These are phyloP conservation scores for Drosophila hydei DNA, from an alignment of 1,140 invertebrate genomes.

Conservation along the genomic window DNA sequence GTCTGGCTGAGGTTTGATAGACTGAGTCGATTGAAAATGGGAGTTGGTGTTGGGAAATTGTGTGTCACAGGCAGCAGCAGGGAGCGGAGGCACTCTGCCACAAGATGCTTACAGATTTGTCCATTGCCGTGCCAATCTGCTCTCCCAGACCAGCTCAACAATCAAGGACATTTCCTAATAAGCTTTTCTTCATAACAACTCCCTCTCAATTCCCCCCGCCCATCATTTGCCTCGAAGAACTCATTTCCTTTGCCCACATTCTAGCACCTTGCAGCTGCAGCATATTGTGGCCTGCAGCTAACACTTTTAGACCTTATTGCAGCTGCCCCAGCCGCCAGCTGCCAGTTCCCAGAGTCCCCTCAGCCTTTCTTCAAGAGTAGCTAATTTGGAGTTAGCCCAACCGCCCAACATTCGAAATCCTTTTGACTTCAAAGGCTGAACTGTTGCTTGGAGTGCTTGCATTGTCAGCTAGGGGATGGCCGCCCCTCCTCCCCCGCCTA, in stretches of 20 bases:
- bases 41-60: no score
- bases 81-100: no score
- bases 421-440: constrained; percentile 80
- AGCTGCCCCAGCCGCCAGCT: constrained; percentile 3
- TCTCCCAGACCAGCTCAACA: no score
- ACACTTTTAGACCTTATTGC: constrained; percentile 30
- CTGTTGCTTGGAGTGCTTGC: constrained; percentile 75
- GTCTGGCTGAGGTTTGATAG: no score
- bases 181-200: no score
- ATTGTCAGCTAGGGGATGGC: not conserved
- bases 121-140: no score
- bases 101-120: no score
- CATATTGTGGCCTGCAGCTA: constrained; percentile 45
- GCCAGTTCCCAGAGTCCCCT: not conserved
- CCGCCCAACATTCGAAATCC: constrained; percentile 38
- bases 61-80: no score
- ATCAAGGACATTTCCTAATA: no score
- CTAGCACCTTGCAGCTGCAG: constrained; percentile 23
- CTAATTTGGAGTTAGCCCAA: constrained; percentile 70
- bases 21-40: no score
- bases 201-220: no score
- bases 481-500: not conserved
- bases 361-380: constrained; percentile 47
- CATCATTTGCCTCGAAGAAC: not conserved
- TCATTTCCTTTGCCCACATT: no score